A percentile compares a stretch with the other conserved stretches of the same genome.
phyloP scores from a whole-genome alignment of 2,113 vertebrate genomes.

The Alexandromys fortis region DNA sequence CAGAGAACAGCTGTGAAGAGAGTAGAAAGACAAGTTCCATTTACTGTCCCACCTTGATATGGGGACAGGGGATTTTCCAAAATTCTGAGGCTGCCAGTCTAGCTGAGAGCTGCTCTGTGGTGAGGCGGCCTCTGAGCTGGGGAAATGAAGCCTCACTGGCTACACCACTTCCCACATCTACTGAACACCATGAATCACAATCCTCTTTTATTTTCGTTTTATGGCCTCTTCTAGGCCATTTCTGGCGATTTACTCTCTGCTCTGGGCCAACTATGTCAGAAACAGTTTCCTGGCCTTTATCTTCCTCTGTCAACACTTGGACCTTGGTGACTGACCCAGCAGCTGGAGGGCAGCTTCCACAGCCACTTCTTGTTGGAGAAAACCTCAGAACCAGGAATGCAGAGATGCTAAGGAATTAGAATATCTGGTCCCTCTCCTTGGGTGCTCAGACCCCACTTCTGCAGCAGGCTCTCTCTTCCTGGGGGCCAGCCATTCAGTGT shows the following conservation, averaged over 20 bases:
- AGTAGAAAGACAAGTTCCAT: background rate
- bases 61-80: background rate
- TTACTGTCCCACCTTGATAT: background rate
- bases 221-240: slow-evolving; percentile 81
- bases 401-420: background rate
- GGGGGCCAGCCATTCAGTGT: background rate
- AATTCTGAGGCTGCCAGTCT: background rate
- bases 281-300: slow-evolving; percentile 68
- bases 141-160: slow-evolving; percentile 72
- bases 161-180: slow-evolving; percentile 70
- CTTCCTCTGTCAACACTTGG: background rate
- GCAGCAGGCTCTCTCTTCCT: background rate
- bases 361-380: background rate
- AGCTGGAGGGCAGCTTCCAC: background rate
- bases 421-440: background rate
- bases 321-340: background rate
- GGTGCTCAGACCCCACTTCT: background rate
- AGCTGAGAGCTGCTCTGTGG: slow-evolving; percentile 46
- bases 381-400: background rate
- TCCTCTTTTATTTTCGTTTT: slow-evolving; percentile 84
- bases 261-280: slow-evolving; percentile 61
- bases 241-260: slow-evolving; percentile 80
- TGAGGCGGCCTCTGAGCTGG: slow-evolving; percentile 60
- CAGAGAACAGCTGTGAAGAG: fast-evolving
- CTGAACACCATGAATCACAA: slow-evolving; percentile 83